A percentile compares a stretch with the other conserved stretches of the same genome.
Evolutionary conservation across 1,140 invertebrate genomes (phyloP).

Genomic region (Eupeodes corollae): DNA sequence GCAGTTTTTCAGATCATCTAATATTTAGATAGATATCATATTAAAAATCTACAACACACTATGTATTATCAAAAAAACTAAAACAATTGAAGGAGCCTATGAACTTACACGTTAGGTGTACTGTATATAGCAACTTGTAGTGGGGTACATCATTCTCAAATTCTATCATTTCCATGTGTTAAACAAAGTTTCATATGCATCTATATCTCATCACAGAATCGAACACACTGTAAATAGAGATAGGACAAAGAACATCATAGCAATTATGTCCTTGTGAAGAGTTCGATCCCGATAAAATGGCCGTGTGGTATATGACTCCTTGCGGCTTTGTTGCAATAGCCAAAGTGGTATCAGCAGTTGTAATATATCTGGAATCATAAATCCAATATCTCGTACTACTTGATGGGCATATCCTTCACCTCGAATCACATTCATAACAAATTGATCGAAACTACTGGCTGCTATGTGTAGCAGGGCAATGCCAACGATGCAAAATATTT

Average conservation of each 20-base stretch:
- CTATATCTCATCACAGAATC: slow-evolving; percentile 23
- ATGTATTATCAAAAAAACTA: too few relatives aligned
- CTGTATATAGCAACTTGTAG: too few relatives aligned
- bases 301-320: slow-evolving; percentile 25
- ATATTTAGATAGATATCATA: too few relatives aligned
- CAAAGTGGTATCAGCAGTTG: slow-evolving; percentile 52
- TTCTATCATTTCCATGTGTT: slow-evolving; percentile 8
- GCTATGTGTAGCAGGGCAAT: slow-evolving; percentile 62
- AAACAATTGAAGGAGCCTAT: too few relatives aligned
- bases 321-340: slow-evolving; percentile 27
- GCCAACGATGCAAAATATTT: slow-evolving; percentile 49
- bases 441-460: slow-evolving; percentile 63
- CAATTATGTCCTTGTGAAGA: slow-evolving; percentile 32
- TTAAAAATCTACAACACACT: too few relatives aligned
- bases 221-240: slow-evolving; percentile 32
- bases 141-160: too few relatives aligned
- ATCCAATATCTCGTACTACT: slow-evolving; percentile 57
- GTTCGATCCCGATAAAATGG: slow-evolving; percentile 31
- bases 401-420: slow-evolving; percentile 58
- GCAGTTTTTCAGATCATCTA: too few relatives aligned
- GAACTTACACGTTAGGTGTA: too few relatives aligned
- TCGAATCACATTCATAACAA: slow-evolving; percentile 58
- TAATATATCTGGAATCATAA: slow-evolving; percentile 63
- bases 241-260: slow-evolving; percentile 32
- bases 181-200: slow-evolving; percentile 18